Evolutionary conservation across 2,888 invertebrate genomes (phyloP), one percentile per base, ranked within the genome.

Genomic region (Subacronicta megacephala): DNA sequence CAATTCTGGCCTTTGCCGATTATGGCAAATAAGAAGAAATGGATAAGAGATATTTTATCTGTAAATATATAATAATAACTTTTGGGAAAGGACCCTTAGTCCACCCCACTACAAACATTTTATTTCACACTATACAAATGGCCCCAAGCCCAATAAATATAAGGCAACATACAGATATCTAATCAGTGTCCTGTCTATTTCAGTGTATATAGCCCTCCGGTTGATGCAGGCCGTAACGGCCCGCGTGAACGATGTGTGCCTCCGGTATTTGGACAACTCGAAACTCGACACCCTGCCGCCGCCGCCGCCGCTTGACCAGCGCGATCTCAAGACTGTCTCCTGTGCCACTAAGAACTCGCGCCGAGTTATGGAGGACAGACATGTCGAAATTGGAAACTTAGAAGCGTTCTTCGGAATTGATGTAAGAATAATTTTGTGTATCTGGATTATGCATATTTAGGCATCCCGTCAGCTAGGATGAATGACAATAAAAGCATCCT

Each of bases 321-420:
- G 90, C 40, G 95, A 95, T 63, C 85, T 91, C 59, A 89, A 90
- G 88, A 87, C 93, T 75, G 96, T 96, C 63, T 95, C 96, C 29
- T 96, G 95, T 78, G 97, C 97, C 49, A 95, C 96, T 23, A 98
- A 97, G 90, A 99, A 99, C 90, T 95, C 95, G 31, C 95, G 98
- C 51, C 95, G 98, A 56, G 96, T 95, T 83, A 99, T 99, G 99
- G 99, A 99, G 90, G 99, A 99, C 88, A 95, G 98, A 43, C 97
- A 98, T 83, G 96, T 98, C 3, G 96, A 97, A 78, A 95, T 98
- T 59, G 97, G 97, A 45, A 97, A 98, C 84, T 95, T 98, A 78
- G 97, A 98, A 86, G 95, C 96, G 16, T 95, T 98, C 72, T 98
- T 98, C 90, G 96, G 96, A 78, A 94, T 97, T 75, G 95, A 97